Conservation (phyloP, 2,113 vertebrate species). For the Proterorhinus semilunaris region DNA sequence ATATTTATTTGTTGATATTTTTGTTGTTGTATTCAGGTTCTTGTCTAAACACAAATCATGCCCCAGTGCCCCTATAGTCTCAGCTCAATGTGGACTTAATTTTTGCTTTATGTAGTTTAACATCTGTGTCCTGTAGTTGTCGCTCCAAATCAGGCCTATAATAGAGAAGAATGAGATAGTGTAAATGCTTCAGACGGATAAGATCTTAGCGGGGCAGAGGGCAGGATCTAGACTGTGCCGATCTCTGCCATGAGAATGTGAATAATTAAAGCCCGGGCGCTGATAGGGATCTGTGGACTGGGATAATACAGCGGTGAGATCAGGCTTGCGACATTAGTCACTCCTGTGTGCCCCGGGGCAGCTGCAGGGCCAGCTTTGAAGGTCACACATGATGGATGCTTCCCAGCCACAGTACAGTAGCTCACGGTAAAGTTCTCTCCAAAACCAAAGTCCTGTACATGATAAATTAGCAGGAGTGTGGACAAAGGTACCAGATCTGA, state of each 20-base stretch:
- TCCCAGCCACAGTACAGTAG: slow-evolving; percentile 19
- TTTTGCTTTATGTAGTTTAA: not conserved
- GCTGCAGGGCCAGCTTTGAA: slow-evolving; percentile 55
- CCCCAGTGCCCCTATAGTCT: not conserved
- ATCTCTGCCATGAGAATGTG: slow-evolving; percentile 66
- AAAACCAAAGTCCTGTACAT: slow-evolving; percentile 65
- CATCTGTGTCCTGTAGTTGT: slow-evolving; percentile 1
- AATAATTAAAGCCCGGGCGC: slow-evolving; percentile 74
- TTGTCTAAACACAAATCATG: not conserved
- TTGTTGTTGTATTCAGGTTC: no score
- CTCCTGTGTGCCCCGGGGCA: slow-evolving; percentile 54
- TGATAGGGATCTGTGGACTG: slow-evolving; percentile 71
- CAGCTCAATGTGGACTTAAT: not conserved
- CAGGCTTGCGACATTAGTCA: slow-evolving; percentile 61
- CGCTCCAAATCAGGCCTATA: slow-evolving; percentile 25
- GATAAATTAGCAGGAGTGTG: slow-evolving; percentile 53
- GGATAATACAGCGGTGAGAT: slow-evolving; percentile 63
- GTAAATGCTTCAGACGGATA: slow-evolving; percentile 49
- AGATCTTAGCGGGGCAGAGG: slow-evolving; percentile 37
- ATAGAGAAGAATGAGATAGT: slow-evolving; percentile 44
- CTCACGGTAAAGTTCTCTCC: slow-evolving; percentile 53
- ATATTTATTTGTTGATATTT: no score
- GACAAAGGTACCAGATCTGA: slow-evolving; percentile 56
- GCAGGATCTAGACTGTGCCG: slow-evolving; percentile 41
- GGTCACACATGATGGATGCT: slow-evolving; percentile 71